Evolutionary conservation across 2,797 vertebrate genomes (phyloP), one percentile per base, ranked within the genome.

Genomic region (Mus minutoides): DNA sequence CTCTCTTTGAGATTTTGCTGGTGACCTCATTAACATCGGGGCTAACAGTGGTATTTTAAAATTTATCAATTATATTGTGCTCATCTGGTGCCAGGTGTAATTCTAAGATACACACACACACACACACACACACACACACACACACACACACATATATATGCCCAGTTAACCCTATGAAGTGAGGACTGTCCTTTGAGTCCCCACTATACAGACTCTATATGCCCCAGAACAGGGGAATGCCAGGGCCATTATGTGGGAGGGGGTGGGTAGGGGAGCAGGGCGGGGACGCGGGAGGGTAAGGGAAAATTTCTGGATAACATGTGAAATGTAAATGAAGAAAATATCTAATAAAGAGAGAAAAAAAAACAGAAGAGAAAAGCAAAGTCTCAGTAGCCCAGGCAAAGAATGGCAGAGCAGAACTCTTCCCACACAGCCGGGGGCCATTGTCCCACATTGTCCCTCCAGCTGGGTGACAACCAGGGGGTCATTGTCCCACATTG

Each of bases 11-110:
- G 92, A 92, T 94, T 93, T 96, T 96, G 85, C 91, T 22, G 83
- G 82, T 98, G 96, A 96, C 97, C 96, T 98, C 97, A 96, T 97
- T 98, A 97, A 92, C 94, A 96, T 97, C 79, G 34, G 86, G 92
- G 58, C 90, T 87, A 84, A 71, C 11, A 52, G 94, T 92, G 56
- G 82, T 91, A 84, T 97, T 89, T 95, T 96, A 93, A 88, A 96
- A 84, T 91, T 91, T 89, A 58, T 94, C 93, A 91, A 29, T 97
- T 94, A 89, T 40, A 83, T 93, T 93, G 52, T 78, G 34, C 67
- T 92, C 92, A 49, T 75, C 92, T 77, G 76, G 10, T 22, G 6
- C 82, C 73, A 84, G 87, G 64, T 43, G 75, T 2, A 77, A 80
- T 84, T 92, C 71, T 92, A 77, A 75, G 86, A 56, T 56, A 56